Conservation (phyloP, 37 sponge, comb jelly and placozoan species). For the Ianthella basta region DNA sequence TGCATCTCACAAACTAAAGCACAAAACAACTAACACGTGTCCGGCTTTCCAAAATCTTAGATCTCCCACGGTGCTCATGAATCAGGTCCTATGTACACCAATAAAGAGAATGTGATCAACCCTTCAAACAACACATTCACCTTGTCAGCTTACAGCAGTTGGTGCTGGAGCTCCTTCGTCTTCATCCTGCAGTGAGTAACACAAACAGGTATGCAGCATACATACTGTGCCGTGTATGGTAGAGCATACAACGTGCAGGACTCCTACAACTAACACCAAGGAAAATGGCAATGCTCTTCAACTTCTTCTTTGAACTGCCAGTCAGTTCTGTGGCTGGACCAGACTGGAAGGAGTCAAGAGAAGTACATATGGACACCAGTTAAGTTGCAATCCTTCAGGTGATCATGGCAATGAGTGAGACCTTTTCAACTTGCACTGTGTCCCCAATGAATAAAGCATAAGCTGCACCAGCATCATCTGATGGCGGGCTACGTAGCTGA, state of each 20-base stretch:
- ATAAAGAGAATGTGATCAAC: no score
- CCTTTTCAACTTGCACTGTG: conserved; percentile 84
- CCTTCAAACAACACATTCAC: no score
- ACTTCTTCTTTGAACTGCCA: conserved; percentile 84
- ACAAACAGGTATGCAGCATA: background rate
- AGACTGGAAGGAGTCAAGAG: conserved; percentile 23
- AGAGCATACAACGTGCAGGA: background rate
- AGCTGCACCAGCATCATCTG: conserved; percentile 56
- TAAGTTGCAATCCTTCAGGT: background rate
- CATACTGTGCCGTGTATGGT: background rate
- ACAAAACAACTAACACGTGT: conserved; percentile 52
- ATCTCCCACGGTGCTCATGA: conserved; percentile 3
- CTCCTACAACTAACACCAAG: conserved; percentile 71
- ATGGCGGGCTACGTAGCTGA: conserved; percentile 52
- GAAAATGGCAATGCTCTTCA: conserved; percentile 93
- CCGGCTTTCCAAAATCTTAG: conserved; percentile 47
- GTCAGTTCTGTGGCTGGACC: conserved; percentile 65
- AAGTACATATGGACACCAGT: background rate
- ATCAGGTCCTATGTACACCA: conserved; percentile 29
- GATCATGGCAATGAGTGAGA: background rate
- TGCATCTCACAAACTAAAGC: background rate
- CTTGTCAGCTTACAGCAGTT: background rate
- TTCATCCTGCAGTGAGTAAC: background rate
- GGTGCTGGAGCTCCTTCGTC: background rate
- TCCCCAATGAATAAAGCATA: conserved; percentile 93